These are phyloP conservation scores for Phodopus roborovskii DNA, from an alignment of 2,113 vertebrate species.

Conservation along the genomic window DNA sequence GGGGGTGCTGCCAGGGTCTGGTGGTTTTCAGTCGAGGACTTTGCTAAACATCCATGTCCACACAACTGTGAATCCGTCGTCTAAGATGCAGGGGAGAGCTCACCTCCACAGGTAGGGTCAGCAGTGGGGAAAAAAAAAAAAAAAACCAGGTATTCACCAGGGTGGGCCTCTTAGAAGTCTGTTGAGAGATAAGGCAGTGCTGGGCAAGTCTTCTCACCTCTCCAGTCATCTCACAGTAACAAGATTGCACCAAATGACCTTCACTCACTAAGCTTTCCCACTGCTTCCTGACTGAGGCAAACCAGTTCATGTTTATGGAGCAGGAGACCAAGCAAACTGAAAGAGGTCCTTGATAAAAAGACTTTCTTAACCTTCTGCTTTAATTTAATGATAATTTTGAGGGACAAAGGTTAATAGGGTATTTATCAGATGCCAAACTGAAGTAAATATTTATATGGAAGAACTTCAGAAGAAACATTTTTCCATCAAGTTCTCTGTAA, in stretches of 20 bases:
- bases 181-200: not conserved
- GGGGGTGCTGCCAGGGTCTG: not conserved
- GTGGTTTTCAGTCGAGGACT: not conserved
- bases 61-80: not conserved
- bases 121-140: not conserved
- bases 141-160: not conserved
- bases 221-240: not conserved
- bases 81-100: not conserved
- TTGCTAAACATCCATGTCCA: not conserved
- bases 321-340: not conserved
- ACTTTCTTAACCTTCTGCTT: conserved; percentile 28
- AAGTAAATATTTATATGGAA: conserved; percentile 32
- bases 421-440: not conserved
- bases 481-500: conserved; percentile 2
- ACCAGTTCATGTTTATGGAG: not conserved
- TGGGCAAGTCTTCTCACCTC: not conserved
- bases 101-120: not conserved
- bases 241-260: not conserved
- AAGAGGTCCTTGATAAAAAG: conserved; percentile 25
- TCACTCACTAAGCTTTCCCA: not conserved
- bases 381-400: conserved; percentile 15
- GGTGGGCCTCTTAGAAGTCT: not conserved
- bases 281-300: not conserved
- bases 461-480: conserved; percentile 53
- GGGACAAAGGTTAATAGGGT: not conserved